phyloP scores from a whole-genome alignment of 2,888 invertebrate genomes.

The Xanthorhoe designata region DNA sequence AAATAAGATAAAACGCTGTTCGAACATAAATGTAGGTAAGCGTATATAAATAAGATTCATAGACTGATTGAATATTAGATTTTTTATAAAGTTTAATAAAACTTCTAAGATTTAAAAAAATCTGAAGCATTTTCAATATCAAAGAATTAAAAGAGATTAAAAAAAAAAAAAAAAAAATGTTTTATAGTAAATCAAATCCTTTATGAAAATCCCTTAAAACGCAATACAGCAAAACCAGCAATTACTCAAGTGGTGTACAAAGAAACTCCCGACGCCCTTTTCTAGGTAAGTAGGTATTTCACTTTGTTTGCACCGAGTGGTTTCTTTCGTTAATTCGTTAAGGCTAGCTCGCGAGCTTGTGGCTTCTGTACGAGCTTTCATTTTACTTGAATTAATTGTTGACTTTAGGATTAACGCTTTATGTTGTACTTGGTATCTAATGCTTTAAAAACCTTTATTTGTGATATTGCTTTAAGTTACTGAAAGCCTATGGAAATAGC shows the following conservation, averaged over 20 bases:
- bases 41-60: too few species aligned
- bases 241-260: conserved; percentile 39
- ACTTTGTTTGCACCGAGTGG: conserved; percentile 38
- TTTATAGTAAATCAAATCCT: conserved; percentile 25
- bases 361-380: conserved; percentile 27
- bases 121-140: not conserved
- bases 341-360: conserved; percentile 23
- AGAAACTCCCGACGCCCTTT: conserved; percentile 35
- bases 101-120: too few species aligned
- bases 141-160: not conserved
- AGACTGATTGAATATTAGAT: too few species aligned
- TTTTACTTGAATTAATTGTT: conserved; percentile 21
- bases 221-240: conserved; percentile 35
- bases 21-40: too few species aligned
- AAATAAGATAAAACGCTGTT: not conserved
- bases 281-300: conserved; percentile 38
- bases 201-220: conserved; percentile 29
- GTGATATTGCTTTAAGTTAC: not conserved
- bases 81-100: too few species aligned
- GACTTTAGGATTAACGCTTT: not conserved
- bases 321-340: conserved; percentile 41
- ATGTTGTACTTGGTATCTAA: not conserved
- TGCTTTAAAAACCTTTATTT: not conserved
- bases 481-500: too few species aligned
- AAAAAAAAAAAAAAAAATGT: too few species aligned